phyloP scores from a whole-genome alignment of 37 sponge, comb jelly and placozoan genomes.

The Halichondria panicea region DNA sequence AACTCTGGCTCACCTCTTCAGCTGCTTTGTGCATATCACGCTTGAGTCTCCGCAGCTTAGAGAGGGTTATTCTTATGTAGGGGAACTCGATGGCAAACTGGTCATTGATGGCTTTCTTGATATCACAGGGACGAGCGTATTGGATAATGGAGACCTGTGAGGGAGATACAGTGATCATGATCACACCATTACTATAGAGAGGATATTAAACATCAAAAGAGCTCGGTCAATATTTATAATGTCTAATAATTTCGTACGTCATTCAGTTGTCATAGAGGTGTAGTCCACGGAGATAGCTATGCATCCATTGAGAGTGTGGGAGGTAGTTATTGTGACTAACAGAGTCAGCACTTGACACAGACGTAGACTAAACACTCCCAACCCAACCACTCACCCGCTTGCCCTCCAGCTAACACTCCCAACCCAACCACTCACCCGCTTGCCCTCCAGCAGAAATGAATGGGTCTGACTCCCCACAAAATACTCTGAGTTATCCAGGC shows the following conservation, averaged over 20 bases:
- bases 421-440: constrained; percentile 69
- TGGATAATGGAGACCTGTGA: constrained; percentile 71
- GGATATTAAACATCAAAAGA: too few species aligned
- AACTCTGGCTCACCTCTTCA: constrained; percentile 33
- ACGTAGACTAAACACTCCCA: too few species aligned
- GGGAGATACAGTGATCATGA: background rate
- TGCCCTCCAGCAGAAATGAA: constrained; percentile 30
- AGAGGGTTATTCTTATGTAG: constrained; percentile 64
- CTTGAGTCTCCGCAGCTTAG: constrained; percentile 80
- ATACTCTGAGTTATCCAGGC: constrained; percentile 70
- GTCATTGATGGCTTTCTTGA: constrained; percentile 78
- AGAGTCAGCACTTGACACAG: too few species aligned
- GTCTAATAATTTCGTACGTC: too few species aligned
- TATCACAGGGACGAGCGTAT: constrained; percentile 55
- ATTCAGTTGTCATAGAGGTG: background rate
- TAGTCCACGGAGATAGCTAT: too few species aligned
- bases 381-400: constrained; percentile 71
- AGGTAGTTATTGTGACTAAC: too few species aligned
- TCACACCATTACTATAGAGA: background rate
- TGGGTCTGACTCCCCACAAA: constrained; percentile 55
- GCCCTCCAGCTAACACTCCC: constrained; percentile 2
- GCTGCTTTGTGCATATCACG: constrained; percentile 51
- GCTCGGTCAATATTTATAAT: background rate
- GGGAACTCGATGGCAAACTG: constrained; percentile 77
- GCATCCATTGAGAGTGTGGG: too few species aligned